These are phyloP conservation scores for Trematocara variabile DNA, from an alignment of 2,113 vertebrate species.

Conservation along the genomic window DNA sequence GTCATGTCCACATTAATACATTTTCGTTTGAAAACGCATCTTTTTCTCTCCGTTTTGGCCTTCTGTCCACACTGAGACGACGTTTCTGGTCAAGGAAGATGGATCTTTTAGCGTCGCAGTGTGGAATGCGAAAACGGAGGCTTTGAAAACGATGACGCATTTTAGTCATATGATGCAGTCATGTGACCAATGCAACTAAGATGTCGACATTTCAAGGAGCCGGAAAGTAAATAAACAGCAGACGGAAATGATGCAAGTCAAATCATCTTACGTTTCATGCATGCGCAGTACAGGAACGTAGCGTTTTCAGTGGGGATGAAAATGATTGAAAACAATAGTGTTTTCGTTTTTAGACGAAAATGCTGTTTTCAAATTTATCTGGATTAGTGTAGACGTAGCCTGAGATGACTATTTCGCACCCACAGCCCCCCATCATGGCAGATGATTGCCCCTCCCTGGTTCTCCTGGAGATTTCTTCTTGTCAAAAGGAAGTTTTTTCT, in stretches of 20 bases:
- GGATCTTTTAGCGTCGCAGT: background rate
- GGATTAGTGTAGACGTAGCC: background rate
- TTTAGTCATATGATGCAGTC: background rate
- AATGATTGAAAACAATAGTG: background rate
- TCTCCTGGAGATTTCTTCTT: background rate
- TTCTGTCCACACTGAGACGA: too few species aligned
- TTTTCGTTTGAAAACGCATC: too few species aligned
- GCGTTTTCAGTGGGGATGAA: rapidly evolving
- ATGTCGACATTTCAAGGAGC: background rate
- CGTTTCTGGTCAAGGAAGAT: background rate
- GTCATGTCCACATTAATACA: too few species aligned
- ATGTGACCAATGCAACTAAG: background rate
- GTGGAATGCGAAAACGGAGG: background rate
- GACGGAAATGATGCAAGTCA: background rate
- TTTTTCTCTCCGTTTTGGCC: too few species aligned
- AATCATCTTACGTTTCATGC: background rate
- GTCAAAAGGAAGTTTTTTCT: background rate
- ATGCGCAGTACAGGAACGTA: rapidly evolving
- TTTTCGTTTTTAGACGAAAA: background rate
- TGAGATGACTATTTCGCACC: background rate
- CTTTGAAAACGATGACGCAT: rapidly evolving
- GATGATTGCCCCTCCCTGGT: background rate
- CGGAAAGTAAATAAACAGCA: background rate
- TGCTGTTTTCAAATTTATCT: background rate
- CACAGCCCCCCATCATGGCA: background rate